Base-by-base conservation (phyloP, 1,140 invertebrate species). In the Drosophila sp. region DNA sequence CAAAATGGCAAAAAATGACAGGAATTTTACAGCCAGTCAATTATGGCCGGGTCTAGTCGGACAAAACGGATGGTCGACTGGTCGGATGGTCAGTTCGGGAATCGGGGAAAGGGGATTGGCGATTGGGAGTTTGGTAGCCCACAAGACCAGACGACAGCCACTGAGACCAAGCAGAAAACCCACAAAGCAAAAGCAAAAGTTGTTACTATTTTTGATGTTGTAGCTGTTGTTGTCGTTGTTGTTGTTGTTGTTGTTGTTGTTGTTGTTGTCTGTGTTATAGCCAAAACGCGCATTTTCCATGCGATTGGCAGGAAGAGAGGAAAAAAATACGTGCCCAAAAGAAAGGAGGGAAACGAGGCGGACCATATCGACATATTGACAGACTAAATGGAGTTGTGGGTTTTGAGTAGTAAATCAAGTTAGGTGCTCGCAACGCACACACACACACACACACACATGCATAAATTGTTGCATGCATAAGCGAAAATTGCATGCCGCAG, bases 341-440 rank as follows among this genome's bases (percentile, higher is more conserved):
- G 58, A 50, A 43, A 78, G 72, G 65, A 67, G 79, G 72, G 64
- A 71, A 76, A 65, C 66, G 66, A 69, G 78, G 82, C 82, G 76
- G 75, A 77, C 48, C 86, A 90, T 86, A 90, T 90, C 86, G 86
- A 90, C 86, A 90, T 90, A 90, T 90, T 90, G 86, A 90, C 86
- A 90, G 86, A 86, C 81, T 84, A 90, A 90, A 90, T 80, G 86
- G 86, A 90, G 86, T 90, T 90, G 78, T 90, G 86, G 86, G 86
- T 90, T 90, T 90, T 86, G 86, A 89, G 86, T 90, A 90, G 86
- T 90, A 90, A 90, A 90, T 90, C 86, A 90, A 86, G 80, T 90
- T 81, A 84, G 82, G 64, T 75, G 87, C 83, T 87, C 65, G 66
- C 67, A 77, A 58, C 71, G 21, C 25, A 45, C 25, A 50, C 53